Conservation (phyloP, 2,797 vertebrate species). For the Xerus rutilus region DNA sequence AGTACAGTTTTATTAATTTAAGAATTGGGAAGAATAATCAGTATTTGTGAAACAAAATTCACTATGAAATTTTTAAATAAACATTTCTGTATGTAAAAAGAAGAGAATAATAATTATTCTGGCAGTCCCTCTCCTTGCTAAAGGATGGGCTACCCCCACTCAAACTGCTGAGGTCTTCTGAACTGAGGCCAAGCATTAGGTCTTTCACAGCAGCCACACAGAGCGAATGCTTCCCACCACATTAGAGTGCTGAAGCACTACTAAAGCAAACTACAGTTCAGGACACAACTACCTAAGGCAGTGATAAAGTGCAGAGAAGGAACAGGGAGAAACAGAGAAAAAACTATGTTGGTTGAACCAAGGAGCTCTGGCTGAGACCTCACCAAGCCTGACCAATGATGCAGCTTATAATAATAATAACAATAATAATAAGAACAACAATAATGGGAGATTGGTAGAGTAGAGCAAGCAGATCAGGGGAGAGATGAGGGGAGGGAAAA, state of each 20-base stretch:
- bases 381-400: fast-evolving
- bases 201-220: background rate
- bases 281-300: slow-evolving; percentile 58
- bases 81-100: slow-evolving; percentile 78
- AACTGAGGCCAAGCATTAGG: background rate
- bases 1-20: slow-evolving; percentile 76
- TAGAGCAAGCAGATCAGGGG: too few relatives aligned
- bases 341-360: fast-evolving
- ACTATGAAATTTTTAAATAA: slow-evolving; percentile 78
- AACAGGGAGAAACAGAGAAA: too few relatives aligned
- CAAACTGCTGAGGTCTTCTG: background rate
- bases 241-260: background rate
- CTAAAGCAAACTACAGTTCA: background rate
- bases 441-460: too few relatives aligned
- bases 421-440: too few relatives aligned
- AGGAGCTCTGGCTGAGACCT: background rate
- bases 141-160: background rate
- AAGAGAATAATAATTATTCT: slow-evolving; percentile 70
- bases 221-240: background rate
- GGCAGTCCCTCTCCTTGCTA: background rate
- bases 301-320: slow-evolving; percentile 46
- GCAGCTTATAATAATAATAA: too few relatives aligned
- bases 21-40: slow-evolving; percentile 74
- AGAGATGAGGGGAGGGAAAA: too few relatives aligned
- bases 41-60: slow-evolving; percentile 75